Evolutionary conservation across 2,113 vertebrate genomes (phyloP), one percentile per base, ranked within the genome.

Genomic region (Psittacus erithacus): DNA sequence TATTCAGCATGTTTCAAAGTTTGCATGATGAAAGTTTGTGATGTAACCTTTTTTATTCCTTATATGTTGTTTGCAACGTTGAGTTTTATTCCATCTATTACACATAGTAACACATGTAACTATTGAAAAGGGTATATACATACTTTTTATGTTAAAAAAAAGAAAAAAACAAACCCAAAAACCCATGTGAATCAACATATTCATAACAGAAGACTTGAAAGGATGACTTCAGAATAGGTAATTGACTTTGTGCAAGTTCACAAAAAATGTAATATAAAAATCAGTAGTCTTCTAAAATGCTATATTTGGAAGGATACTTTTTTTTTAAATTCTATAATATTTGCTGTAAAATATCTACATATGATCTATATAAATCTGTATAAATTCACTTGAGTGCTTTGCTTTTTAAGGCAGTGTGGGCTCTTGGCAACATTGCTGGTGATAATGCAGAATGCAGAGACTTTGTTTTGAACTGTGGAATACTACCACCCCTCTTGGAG

Each of bases 381-480:
- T 65, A 50, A 88, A 74, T 85, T 96, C 39, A 94, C 4, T 80
- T 64, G 52, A 49, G 38, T 96, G 27, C 25, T 96, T 97, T 97
- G 8, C 93, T 89, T 98, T 77, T 96, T 73, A 91, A 99, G 99
- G 99, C 99, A n/a, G 99, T 99, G 35, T 99, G 99, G 99, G 99
- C 99, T 33, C 97, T 99, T 96, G 99, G 99, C 55, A 99, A 99
- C 94, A 99, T 99, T 89, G 99, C 99, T 73, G 99, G 99, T 94
- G 99, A 99, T 96, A 99, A 99, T 81, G 98, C 99, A 67, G 99
- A 99, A 96, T 99, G 99, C 97, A 98, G 99, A 98, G 99, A 99
- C 97, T 99, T 99, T 64, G 99, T 99, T 86, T 98, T 99, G 90
- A 99, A 98, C 97, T 99, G 99, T 97, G 98, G 98, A 92, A 99